Conservation (phyloP, 2,113 vertebrate species). For the Porphyrio hochstetteri region DNA sequence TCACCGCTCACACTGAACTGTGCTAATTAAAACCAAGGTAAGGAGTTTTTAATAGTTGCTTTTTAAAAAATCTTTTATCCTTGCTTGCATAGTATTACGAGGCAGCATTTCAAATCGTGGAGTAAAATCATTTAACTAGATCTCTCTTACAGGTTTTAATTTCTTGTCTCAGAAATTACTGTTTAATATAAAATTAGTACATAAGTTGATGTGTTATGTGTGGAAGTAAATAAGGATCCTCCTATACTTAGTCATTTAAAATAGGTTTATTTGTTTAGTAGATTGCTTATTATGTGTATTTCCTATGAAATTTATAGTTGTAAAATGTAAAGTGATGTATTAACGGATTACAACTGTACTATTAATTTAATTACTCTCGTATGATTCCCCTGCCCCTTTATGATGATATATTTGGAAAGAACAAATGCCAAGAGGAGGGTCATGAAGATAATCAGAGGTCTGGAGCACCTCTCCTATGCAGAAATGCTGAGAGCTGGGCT, state of each 20-base stretch:
- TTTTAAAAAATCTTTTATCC: background rate
- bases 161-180: background rate
- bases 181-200: background rate
- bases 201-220: background rate
- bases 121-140: background rate
- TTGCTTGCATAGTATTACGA: background rate
- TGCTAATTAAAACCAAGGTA: constrained; percentile 25
- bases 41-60: background rate
- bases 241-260: background rate
- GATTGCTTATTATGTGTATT: background rate
- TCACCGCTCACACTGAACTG: background rate
- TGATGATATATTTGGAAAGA: background rate
- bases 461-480: too few relatives aligned
- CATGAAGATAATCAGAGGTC: too few relatives aligned
- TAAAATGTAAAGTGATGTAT: background rate
- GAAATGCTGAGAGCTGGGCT: too few relatives aligned
- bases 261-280: background rate
- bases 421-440: background rate
- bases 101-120: background rate
- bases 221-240: background rate
- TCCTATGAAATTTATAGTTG: background rate
- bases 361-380: background rate
- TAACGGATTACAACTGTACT: constrained; percentile 13
- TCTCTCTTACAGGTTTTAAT: background rate
- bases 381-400: constrained; percentile 8